Conservation (phyloP, 2,888 invertebrate genomes). For the Aphodius granarius region DNA sequence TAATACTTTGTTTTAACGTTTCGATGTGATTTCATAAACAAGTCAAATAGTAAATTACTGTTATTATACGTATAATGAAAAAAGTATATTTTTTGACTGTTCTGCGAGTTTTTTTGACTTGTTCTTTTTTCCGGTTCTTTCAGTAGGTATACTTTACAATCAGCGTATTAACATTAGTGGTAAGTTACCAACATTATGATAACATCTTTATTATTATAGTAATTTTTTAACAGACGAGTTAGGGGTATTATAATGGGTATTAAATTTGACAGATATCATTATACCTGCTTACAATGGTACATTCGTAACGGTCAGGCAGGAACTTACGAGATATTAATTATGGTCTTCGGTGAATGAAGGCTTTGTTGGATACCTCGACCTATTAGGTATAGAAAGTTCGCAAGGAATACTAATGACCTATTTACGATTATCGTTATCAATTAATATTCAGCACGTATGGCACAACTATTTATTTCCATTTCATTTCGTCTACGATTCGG, state of each 20-base stretch:
- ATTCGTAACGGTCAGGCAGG: neutral
- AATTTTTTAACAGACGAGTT: neutral
- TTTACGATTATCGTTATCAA: conserved; percentile 1
- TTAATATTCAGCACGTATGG: neutral
- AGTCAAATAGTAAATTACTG: too few species aligned
- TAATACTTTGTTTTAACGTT: too few species aligned
- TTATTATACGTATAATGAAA: too few species aligned
- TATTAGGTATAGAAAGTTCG: conserved; percentile 5
- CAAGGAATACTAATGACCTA: conserved; percentile 10
- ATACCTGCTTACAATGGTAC: neutral
- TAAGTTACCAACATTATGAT: too few species aligned
- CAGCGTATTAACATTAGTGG: too few species aligned
- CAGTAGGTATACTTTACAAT: too few species aligned
- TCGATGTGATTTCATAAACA: too few species aligned
- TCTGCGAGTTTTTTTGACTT: too few species aligned
- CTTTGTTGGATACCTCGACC: neutral
- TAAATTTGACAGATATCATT: neutral
- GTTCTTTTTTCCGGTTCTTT: too few species aligned
- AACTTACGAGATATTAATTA: neutral
- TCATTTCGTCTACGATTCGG: neutral
- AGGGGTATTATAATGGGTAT: neutral
- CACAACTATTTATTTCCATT: neutral
- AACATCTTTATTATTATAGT: too few species aligned
- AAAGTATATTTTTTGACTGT: too few species aligned
- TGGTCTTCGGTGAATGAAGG: neutral